A percentile compares a stretch with the other conserved stretches of the same genome.
These are phyloP conservation scores for Drosophila testacea DNA, from an alignment of 2,888 invertebrate genomes.

Conservation along the genomic window DNA sequence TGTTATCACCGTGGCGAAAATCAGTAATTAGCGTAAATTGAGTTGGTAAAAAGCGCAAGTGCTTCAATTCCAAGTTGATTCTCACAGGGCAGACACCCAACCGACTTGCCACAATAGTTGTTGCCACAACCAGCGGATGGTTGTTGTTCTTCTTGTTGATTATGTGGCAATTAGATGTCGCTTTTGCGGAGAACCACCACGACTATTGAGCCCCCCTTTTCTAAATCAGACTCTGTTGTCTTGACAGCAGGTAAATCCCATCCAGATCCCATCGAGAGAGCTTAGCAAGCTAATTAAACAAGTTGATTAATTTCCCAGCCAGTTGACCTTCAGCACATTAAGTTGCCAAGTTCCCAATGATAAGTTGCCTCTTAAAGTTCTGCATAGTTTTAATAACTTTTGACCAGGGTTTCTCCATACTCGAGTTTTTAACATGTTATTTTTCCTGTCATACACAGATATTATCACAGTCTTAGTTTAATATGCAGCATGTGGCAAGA, in stretches of 20 bases:
- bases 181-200: constrained; percentile 64
- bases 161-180: constrained; percentile 79
- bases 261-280: constrained; percentile 25
- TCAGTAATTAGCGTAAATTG: constrained; percentile 80
- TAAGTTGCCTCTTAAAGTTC: constrained; percentile 33
- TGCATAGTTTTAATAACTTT: constrained; percentile 46
- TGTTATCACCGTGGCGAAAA: constrained; percentile 69
- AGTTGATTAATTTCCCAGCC: constrained; percentile 64
- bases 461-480: neutral
- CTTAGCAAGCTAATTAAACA: constrained; percentile 73
- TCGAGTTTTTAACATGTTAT: constrained; percentile 10
- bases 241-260: constrained; percentile 52
- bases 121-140: constrained; percentile 28
- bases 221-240: constrained; percentile 31
- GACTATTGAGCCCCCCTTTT: neutral
- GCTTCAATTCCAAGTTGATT: constrained; percentile 53
- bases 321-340: constrained; percentile 53
- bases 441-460: constrained; percentile 7
- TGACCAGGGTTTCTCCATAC: constrained; percentile 23
- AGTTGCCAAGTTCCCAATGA: constrained; percentile 13
- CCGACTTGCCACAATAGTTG: constrained; percentile 36
- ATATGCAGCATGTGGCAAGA: constrained; percentile 38
- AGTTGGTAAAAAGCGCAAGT: constrained; percentile 78
- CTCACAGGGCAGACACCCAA: constrained; percentile 7
- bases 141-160: constrained; percentile 52